phyloP scores from a whole-genome alignment of 2,888 invertebrate genomes.

The Lymantria dispar region DNA sequence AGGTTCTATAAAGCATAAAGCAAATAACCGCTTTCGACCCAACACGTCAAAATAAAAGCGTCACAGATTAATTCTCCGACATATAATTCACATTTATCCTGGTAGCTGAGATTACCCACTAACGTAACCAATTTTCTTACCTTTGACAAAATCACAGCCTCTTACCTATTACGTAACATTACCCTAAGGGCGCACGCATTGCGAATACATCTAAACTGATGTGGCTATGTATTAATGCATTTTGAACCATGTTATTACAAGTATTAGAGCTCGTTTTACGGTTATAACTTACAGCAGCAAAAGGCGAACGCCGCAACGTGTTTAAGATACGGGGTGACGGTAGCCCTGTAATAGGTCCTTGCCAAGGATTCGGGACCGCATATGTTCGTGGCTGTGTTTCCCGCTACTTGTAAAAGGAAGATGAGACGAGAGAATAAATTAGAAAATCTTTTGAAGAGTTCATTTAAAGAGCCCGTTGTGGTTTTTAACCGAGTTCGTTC shows the following conservation, averaged over 20 bases:
- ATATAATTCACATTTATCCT: constrained; percentile 65
- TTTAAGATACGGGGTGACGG: constrained; percentile 54
- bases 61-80: constrained; percentile 39
- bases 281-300: constrained; percentile 37
- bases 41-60: constrained; percentile 27
- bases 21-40: not conserved
- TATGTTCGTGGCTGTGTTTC: constrained; percentile 55
- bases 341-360: constrained; percentile 63
- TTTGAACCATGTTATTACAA: constrained; percentile 63
- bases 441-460: constrained; percentile 80
- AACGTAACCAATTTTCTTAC: constrained; percentile 81
- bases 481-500: constrained; percentile 63
- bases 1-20: not conserved
- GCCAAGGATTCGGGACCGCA: constrained; percentile 40
- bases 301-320: constrained; percentile 50
- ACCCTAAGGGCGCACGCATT: constrained; percentile 77
- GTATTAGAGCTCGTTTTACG: constrained; percentile 62
- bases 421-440: constrained; percentile 72
- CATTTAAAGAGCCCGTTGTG: constrained; percentile 65
- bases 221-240: constrained; percentile 44
- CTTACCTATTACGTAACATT: constrained; percentile 78
- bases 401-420: constrained; percentile 54
- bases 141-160: constrained; percentile 79
- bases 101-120: constrained; percentile 67
- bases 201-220: constrained; percentile 55